Base-by-base conservation (phyloP, 2,797 vertebrate genomes). In the Neosalanx taihuensis region DNA sequence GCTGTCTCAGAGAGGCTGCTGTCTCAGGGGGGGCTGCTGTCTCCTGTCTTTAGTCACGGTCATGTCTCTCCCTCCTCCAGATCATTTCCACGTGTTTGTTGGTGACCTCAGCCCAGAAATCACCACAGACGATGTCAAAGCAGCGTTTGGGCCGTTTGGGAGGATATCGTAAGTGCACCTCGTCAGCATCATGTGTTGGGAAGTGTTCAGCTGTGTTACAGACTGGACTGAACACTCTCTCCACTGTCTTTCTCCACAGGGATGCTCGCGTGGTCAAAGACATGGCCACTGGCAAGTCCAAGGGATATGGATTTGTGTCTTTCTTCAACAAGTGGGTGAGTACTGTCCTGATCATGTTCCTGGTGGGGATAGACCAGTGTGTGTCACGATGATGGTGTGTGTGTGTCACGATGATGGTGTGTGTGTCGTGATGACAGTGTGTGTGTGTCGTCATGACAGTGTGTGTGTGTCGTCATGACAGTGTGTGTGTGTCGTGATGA, bases 271-370 rank as follows among this genome's bases (percentile, higher is more conserved):
- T 99, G 84, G 97, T 99, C 73, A 99, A 99, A 92, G 97, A 99
- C 86, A 94, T 99, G 95, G 95, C 96, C 15, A 99, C 97, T 26
- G 97, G 97, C 69, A 99, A 99, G 86, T 99, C 97, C 71, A 99
- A 97, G 90, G 97, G 97, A 86, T 99, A 99, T 62, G 97, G 97
- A 83, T 99, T 99, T 74, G 97, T 99, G 71, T 99, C 97, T 82
- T 99, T 99, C 92, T 97, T 97, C 92, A 97, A 98, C 88, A 98
- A 99, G 91, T 98, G 96, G 97, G 97, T 98, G 83, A 90, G 93
- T 81, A 26, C n/a, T 70, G 12, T 10, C 26, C 5, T 58, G 17
- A n/a, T 61, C 23, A 26, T 26, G 23, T 26, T 26, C 23, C 23
- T 26, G 23, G 23, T 26, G 23, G 23, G 23, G 23, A 26, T 26